Base-by-base conservation (phyloP, 2,113 vertebrate species). In the Oxyura jamaicensis region DNA sequence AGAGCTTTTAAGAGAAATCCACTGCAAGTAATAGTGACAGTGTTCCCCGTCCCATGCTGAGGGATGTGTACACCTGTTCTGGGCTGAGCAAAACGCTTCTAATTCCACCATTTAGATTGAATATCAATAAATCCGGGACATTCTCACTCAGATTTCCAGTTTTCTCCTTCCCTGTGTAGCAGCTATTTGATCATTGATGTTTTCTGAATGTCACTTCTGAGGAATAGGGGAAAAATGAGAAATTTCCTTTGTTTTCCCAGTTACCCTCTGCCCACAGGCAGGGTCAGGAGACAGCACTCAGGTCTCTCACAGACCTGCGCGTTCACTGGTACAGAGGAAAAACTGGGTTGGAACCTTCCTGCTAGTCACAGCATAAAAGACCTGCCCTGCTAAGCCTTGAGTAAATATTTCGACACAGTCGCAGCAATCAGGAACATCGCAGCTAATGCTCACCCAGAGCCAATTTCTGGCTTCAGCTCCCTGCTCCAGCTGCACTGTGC, bases 21-120 rank as follows among this genome's bases (percentile, higher is more conserved):
- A 7, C 25, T 58, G 31, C 60, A 77, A 62, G 41, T 26, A 21
- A 46, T 41, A 65, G 25, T 18, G 35, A 28, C 36, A 39, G 16
- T 26, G 39, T 28, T 63, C 36, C 36, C 16, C 39, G 36, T 36
- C 60, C 15, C 26, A 10, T 26, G 52, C 44, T 26, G 46, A 48
- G 44, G 44, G 71, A 59, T 25, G 36, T 1, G 1, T 31, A 8
- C 0, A 3, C 8, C 18, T 36, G 5, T 2, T 0, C 29, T 3
- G 3, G 10, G 21, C 11, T 77, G 29, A 13, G 53, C 36, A 15
- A 63, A 68, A 60, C 4, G 31, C 44, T 58, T 23, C 78, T 13
- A 41, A 1, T 31, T 60, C 46, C n/a, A 13, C 33, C 18, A 46
- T 41, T 25, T 26, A 46, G 23, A 28, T 2, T 7, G n/a, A 67